Conservation (phyloP, 64 coral and sea anemone genomes). For the Stichodactyla mertensii region DNA sequence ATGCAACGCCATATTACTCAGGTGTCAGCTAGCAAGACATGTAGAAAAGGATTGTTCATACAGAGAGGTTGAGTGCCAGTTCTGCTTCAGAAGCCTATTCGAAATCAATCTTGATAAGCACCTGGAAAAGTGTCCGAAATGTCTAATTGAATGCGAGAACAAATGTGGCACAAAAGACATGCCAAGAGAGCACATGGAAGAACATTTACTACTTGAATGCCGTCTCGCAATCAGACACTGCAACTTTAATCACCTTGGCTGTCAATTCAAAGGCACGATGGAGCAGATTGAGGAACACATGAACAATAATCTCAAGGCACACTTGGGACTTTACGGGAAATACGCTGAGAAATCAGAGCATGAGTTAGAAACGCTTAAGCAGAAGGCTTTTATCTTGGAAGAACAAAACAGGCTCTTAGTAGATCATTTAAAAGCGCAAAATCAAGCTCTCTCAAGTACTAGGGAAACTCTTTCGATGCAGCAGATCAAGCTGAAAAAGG, state of each 20-base stretch:
- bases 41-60: slow-evolving; percentile 65
- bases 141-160: slow-evolving; percentile 57
- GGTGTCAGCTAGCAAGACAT: slow-evolving; percentile 59
- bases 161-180: slow-evolving; percentile 41
- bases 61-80: slow-evolving; percentile 38
- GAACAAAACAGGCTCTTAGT: slow-evolving; percentile 19
- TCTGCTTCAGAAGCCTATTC: slow-evolving; percentile 29
- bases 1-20: slow-evolving; percentile 25
- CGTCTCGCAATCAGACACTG: slow-evolving; percentile 30
- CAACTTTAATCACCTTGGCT: slow-evolving; percentile 60
- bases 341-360: background rate
- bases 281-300: slow-evolving; percentile 50
- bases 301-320: background rate
- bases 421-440: slow-evolving; percentile 26
- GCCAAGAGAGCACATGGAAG: slow-evolving; percentile 33
- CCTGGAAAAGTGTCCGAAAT: slow-evolving; percentile 57
- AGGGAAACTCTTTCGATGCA: slow-evolving; percentile 56
- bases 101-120: slow-evolving; percentile 46
- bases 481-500: slow-evolving; percentile 52
- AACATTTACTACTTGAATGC: slow-evolving; percentile 46
- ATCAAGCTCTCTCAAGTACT: slow-evolving; percentile 34
- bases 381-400: background rate
- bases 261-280: slow-evolving; percentile 35
- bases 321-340: slow-evolving; percentile 36
- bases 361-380: slow-evolving; percentile 29